Evolutionary conservation across 2,113 vertebrate species (phyloP).

Genomic region (Garra rufa): DNA sequence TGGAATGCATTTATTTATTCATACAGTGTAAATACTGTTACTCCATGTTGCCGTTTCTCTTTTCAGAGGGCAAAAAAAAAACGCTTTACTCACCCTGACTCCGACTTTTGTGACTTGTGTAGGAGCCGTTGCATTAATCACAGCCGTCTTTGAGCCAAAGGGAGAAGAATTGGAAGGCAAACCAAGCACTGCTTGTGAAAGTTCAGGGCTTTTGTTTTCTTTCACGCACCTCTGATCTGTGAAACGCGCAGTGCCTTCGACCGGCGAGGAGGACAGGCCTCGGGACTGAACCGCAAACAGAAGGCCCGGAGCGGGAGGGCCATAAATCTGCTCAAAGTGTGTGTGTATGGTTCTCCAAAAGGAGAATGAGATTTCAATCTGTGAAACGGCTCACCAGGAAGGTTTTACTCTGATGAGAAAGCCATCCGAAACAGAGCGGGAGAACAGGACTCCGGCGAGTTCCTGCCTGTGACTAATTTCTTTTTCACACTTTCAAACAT

Average conservation of each 20-base stretch:
- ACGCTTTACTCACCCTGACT: neutral
- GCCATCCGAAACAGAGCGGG: conserved; percentile 57
- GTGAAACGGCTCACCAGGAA: conserved; percentile 54
- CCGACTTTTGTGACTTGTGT: neutral
- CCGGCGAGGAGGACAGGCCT: conserved; percentile 42
- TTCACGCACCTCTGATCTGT: conserved; percentile 49
- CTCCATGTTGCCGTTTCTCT: conserved; percentile 34
- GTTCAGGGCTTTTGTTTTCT: conserved; percentile 46
- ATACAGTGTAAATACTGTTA: conserved; percentile 39
- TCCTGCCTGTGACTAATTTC: conserved; percentile 74
- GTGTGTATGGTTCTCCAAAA: conserved; percentile 44
- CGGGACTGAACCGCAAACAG: conserved; percentile 57
- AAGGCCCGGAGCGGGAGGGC: conserved; percentile 54
- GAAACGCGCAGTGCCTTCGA: conserved; percentile 36
- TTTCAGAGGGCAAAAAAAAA: neutral
- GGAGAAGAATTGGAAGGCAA: conserved; percentile 24
- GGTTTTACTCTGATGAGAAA: conserved; percentile 71
- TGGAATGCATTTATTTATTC: conserved; percentile 41
- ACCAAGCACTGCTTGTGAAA: conserved; percentile 40
- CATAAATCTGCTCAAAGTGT: conserved; percentile 66
- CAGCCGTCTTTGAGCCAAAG: conserved; percentile 8
- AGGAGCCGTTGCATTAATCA: conserved; percentile 40
- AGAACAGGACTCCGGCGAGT: conserved; percentile 55
- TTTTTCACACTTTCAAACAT: conserved; percentile 75
- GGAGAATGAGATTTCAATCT: conserved; percentile 63